These are phyloP conservation scores for Koerneria pararmatus DNA, from an alignment of 2,888 invertebrate species.

Conservation along the genomic window DNA sequence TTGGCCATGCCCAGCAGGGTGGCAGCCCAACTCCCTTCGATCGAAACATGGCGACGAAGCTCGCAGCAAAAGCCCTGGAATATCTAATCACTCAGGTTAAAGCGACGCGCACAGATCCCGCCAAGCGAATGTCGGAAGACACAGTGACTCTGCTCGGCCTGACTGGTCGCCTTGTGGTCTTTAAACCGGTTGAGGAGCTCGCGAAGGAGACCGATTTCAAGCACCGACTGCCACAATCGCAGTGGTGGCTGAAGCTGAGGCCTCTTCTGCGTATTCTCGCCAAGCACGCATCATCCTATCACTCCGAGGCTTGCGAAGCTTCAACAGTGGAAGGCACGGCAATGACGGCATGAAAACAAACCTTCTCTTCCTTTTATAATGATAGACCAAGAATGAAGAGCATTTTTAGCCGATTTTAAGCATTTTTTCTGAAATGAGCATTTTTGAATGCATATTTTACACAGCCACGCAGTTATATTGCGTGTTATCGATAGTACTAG, in stretches of 20 bases:
- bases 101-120: no score
- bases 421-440: no score
- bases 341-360: conserved; percentile 8
- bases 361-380: neutral
- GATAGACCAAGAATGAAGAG: no score
- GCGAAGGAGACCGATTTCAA: conserved; percentile 57
- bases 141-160: conserved; percentile 55
- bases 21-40: conserved; percentile 96
- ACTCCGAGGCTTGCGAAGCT: conserved; percentile 37
- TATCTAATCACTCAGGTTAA: conserved; percentile 73
- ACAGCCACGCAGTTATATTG: no score
- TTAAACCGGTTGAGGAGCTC: conserved; percentile 56
- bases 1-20: conserved; percentile 96
- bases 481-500: no score
- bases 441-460: no score
- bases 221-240: conserved; percentile 59
- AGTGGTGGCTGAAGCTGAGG: conserved; percentile 61
- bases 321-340: neutral
- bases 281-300: conserved; percentile 57
- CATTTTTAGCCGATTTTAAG: no score
- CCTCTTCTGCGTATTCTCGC: conserved; percentile 54
- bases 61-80: conserved; percentile 89
- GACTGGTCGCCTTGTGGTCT: conserved; percentile 44
- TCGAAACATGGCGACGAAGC: conserved; percentile 95
- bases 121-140: conserved; percentile 31